Conservation (phyloP, 2,888 invertebrate species). For the Trissolcus brochymenae region DNA sequence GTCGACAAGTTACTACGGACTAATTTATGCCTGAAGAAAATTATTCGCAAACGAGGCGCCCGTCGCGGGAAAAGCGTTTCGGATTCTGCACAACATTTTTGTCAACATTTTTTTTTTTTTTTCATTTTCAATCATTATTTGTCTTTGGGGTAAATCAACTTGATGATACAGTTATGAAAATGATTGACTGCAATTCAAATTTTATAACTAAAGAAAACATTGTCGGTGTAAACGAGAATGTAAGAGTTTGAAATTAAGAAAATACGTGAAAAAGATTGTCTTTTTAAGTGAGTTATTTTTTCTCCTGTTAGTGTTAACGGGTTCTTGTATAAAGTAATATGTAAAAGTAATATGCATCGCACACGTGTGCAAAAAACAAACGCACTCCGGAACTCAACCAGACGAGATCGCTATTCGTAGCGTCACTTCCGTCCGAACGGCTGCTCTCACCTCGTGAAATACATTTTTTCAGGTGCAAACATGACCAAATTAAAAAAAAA, state of each 20-base stretch:
- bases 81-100: conserved; percentile 8
- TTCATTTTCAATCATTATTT: neutral
- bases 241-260: too few relatives aligned
- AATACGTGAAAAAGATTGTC: too few relatives aligned
- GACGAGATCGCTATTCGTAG: conserved; percentile 52
- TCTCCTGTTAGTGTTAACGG: neutral
- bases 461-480: conserved; percentile 44
- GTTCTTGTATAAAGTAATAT: conserved; percentile 1
- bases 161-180: too few relatives aligned
- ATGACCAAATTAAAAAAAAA: conserved; percentile 25
- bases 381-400: conserved; percentile 50
- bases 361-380: conserved; percentile 46
- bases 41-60: conserved; percentile 43
- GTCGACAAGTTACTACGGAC: conserved; percentile 41
- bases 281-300: neutral
- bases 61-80: conserved; percentile 44
- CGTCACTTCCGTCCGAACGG: conserved; percentile 47
- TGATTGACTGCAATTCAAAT: too few relatives aligned
- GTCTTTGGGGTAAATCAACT: neutral
- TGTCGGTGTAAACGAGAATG: conserved; percentile 9
- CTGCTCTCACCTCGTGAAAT: conserved; percentile 46
- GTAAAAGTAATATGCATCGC: conserved; percentile 19
- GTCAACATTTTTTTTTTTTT: conserved; percentile 1
- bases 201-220: too few relatives aligned
- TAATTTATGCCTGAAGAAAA: conserved; percentile 50